Base-by-base conservation (phyloP, 2,888 invertebrate species). In the Bellardia pandia region DNA sequence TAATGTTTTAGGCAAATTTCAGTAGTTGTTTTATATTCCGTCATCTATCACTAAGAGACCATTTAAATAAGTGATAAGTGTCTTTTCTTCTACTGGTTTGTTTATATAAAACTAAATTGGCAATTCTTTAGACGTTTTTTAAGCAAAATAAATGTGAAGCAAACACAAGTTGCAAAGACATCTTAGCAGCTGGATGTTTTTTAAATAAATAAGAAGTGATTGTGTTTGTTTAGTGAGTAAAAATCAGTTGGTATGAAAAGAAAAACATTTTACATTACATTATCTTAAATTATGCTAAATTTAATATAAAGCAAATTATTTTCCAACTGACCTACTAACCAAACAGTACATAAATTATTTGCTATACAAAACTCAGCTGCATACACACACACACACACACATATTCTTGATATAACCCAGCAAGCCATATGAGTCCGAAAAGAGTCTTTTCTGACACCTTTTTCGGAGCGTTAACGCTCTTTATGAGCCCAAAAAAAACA, bases 311-410 rank as follows among this genome's bases (percentile, higher is more conserved):
- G 75, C 78, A 85, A 85, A 85, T 85, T 85, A 87, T 87, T 85
- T 85, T 85, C 87, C 87, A 78, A 78, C 87, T 87, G 87, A 87
- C 87, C 87, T 87, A 87, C 85, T 82, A 78, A 69, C 58, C 69
- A 62, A 75, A 76, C 53, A 79, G 79, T 64, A 75, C 62, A 71
- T 79, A 80, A 85, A 85, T 85, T 80, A 85, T 85, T 75, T 80
- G 68, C 75, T 40, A 37, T 51, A 82, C 42, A 60, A 51, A 13
- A 14, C 66, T 62, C 42, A 71, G 23, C 23, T 23, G 23, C 30
- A 48, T 33, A 33, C 51, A 53, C 53, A 77, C 23, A 9, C 5
- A 8, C 33, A 71, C 42, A 51, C n/a, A 9, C 5, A 48, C 37
- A 37, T 4, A 37, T 51, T 42, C 56, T 11, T 16, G 23, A 2